A percentile compares a stretch with the other conserved stretches of the same genome.
Conservation (phyloP, 2,113 vertebrate species). For the Charadrius vociferus region DNA sequence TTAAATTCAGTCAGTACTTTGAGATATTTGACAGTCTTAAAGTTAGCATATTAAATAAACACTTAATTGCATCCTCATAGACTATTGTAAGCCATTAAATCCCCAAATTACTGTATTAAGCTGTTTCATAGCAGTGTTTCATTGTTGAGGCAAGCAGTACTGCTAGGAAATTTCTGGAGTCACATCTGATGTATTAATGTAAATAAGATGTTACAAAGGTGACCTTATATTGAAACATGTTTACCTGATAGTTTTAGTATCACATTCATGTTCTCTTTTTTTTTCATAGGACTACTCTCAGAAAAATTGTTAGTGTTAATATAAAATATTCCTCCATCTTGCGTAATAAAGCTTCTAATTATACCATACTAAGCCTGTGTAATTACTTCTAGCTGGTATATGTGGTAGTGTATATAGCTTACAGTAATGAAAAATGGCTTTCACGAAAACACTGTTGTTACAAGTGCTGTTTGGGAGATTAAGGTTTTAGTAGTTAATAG, state of each 20-base stretch:
- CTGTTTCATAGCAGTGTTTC: neutral
- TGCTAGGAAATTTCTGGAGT: neutral
- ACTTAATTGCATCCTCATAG: neutral
- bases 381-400: neutral
- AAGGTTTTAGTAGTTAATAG: neutral
- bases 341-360: constrained; percentile 10
- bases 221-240: neutral
- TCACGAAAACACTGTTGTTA: neutral
- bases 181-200: neutral
- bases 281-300: neutral
- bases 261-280: neutral
- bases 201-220: neutral
- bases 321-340: neutral
- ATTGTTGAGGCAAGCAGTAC: neutral
- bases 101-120: neutral
- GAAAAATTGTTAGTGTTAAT: neutral
- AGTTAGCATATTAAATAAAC: neutral
- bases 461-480: neutral
- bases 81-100: neutral
- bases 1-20: neutral
- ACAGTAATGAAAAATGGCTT: neutral
- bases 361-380: neutral
- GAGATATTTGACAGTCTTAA: neutral
- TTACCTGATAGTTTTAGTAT: neutral
- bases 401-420: neutral